These are phyloP conservation scores for Orycteropus afer DNA, from an alignment of 2,113 vertebrate species.

Conservation along the genomic window DNA sequence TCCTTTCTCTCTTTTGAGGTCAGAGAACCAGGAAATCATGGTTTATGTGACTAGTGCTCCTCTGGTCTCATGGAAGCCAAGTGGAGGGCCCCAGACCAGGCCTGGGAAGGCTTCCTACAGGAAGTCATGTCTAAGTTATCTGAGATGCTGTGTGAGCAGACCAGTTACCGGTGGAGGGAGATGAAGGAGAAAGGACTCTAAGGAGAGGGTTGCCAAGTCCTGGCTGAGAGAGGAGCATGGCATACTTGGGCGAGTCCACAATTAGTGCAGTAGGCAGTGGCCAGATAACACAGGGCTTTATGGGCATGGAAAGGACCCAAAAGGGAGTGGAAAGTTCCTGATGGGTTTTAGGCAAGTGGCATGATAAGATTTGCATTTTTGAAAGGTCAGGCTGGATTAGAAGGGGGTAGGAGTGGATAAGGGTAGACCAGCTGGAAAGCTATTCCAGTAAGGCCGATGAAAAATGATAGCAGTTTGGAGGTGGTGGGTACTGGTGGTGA, in stretches of 20 bases:
- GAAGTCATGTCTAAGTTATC: rapidly evolving
- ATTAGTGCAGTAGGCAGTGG: neutral
- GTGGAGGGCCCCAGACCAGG: neutral
- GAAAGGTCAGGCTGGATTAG: neutral
- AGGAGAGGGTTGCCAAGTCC: neutral
- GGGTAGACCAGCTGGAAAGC: neutral
- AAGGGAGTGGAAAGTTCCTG: neutral
- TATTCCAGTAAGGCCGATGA: neutral
- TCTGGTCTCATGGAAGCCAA: neutral
- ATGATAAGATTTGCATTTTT: neutral
- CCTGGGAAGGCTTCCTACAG: neutral
- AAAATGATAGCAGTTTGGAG: neutral
- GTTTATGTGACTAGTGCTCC: neutral
- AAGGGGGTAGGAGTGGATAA: neutral
- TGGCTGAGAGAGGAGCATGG: neutral
- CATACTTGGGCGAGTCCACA: rapidly evolving
- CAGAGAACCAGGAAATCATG: neutral
- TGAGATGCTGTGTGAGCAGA: neutral
- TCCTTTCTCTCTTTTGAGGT: too few species aligned
- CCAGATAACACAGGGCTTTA: neutral
- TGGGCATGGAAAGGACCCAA: neutral
- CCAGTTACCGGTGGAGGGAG: neutral
- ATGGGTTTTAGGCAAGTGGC: neutral
- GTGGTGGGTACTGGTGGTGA: rapidly evolving
- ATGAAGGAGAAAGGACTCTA: neutral